These are phyloP conservation scores for Lasioglossum leucozonium DNA, from an alignment of 2,888 invertebrate genomes.

Conservation along the genomic window DNA sequence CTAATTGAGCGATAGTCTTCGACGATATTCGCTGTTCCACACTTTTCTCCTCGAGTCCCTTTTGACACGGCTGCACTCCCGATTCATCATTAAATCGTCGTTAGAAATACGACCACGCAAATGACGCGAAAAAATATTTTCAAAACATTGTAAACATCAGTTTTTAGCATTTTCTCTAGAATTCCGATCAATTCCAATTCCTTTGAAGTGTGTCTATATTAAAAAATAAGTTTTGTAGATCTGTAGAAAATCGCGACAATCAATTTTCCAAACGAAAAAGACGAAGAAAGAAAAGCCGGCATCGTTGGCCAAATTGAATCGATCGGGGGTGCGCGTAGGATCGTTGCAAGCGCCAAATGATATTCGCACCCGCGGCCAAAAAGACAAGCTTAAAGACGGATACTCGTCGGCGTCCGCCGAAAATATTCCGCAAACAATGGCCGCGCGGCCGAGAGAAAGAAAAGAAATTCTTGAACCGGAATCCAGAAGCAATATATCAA, in stretches of 20 bases:
- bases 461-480: slow-evolving; percentile 15
- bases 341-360: background rate
- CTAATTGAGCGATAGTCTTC: slow-evolving; percentile 79
- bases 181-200: too few relatives aligned
- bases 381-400: slow-evolving; percentile 14
- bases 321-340: background rate
- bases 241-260: background rate
- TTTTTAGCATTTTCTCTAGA: too few relatives aligned
- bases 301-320: background rate
- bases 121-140: too few relatives aligned
- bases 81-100: too few relatives aligned
- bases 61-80: background rate
- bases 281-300: background rate
- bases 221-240: too few relatives aligned
- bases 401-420: slow-evolving; percentile 6
- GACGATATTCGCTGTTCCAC: slow-evolving; percentile 40
- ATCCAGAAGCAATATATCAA: slow-evolving; percentile 65
- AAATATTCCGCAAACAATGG: slow-evolving; percentile 42
- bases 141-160: too few relatives aligned
- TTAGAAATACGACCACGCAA: too few relatives aligned
- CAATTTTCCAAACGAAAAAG: background rate
- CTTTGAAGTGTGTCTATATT: too few relatives aligned
- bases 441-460: background rate
- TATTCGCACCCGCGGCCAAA: background rate
- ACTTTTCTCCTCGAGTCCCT: background rate